Evolutionary conservation across 2,113 vertebrate species (phyloP).

Genomic region (Antennarius striatus): DNA sequence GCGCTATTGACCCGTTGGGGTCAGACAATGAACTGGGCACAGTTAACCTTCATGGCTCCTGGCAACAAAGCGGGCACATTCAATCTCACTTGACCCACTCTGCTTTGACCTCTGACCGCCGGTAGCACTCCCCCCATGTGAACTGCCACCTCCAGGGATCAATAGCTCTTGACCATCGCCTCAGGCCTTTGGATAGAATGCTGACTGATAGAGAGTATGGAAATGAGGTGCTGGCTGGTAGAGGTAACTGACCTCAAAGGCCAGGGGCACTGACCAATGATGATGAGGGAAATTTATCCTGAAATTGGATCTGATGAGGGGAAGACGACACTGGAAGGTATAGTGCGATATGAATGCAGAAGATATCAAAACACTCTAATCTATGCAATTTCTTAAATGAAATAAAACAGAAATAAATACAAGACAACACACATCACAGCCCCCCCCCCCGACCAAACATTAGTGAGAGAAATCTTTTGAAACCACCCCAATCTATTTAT

Average conservation of each 20-base stretch:
- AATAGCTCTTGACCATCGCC: conserved; percentile 70
- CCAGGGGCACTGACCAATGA: conserved; percentile 32
- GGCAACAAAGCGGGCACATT: conserved; percentile 72
- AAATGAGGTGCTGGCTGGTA: conserved; percentile 21
- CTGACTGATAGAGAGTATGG: not conserved
- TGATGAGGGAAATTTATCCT: conserved; percentile 30
- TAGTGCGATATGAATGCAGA: conserved; percentile 10
- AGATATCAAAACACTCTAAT: conserved; percentile 13
- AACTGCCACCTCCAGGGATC: conserved; percentile 73
- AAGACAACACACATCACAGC: conserved; percentile 19
- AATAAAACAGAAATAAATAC: not conserved
- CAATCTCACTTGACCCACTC: conserved; percentile 77
- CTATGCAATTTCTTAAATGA: not conserved
- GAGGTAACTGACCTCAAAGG: conserved; percentile 38
- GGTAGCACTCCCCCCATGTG: conserved; percentile 48
- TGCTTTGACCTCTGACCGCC: conserved; percentile 62
- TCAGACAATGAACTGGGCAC: conserved; percentile 67
- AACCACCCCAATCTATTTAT: conserved; percentile 39
- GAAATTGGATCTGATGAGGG: conserved; percentile 21
- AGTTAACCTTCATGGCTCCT: conserved; percentile 61
- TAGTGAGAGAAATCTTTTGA: conserved; percentile 27
- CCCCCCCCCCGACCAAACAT: conserved; percentile 8
- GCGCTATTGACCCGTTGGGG: conserved; percentile 64
- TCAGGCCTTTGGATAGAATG: conserved; percentile 38
- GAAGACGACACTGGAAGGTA: not conserved